These are phyloP conservation scores for Parauchenoglanis ngamensis DNA, from an alignment of 2,797 vertebrate species.

Conservation along the genomic window DNA sequence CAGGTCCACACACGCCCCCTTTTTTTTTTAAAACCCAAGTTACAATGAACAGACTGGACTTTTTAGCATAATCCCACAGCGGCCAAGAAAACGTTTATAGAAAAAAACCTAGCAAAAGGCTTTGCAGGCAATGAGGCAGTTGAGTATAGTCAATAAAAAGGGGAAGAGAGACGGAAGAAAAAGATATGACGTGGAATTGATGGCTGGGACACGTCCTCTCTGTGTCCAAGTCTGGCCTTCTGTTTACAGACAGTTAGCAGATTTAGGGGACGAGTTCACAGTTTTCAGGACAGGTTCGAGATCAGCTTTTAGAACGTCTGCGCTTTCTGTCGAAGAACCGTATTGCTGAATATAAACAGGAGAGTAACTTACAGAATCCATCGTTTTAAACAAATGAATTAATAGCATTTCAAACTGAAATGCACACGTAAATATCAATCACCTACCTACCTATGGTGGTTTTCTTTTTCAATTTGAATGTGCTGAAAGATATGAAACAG, in stretches of 20 bases:
- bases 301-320: not conserved
- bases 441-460: too few species aligned
- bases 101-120: constrained; percentile 62
- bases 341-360: not conserved
- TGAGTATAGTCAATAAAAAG: constrained; percentile 69
- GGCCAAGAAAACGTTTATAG: constrained; percentile 65
- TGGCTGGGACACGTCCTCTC: constrained; percentile 18
- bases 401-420: not conserved
- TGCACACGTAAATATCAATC: not conserved
- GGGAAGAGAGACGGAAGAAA: constrained; percentile 29
- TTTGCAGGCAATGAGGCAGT: constrained; percentile 59
- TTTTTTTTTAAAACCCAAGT: not conserved
- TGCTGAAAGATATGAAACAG: not conserved
- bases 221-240: not conserved
- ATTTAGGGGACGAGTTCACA: not conserved
- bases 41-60: constrained; percentile 50
- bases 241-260: not conserved
- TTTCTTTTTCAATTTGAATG: not conserved
- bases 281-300: not conserved
- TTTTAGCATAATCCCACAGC: constrained; percentile 73
- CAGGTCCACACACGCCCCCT: constrained; percentile 26
- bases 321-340: not conserved
- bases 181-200: constrained; percentile 29
- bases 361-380: too few species aligned
- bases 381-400: not conserved